Base-by-base conservation (phyloP, 2,113 vertebrate species). In the Aptenodytes forsteri region DNA sequence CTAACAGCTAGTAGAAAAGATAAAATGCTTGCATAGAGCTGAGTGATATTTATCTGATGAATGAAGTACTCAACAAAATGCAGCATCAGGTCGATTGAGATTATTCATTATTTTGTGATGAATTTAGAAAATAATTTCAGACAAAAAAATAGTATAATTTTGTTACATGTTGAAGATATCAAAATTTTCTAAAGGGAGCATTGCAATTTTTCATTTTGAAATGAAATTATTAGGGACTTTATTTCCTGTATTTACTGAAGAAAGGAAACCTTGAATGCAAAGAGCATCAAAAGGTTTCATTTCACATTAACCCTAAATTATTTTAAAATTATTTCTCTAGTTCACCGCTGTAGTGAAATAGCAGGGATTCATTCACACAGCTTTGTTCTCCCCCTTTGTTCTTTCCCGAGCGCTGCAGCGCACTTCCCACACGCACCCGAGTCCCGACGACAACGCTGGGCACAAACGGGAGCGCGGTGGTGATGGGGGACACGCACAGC, bases 371-470 rank as follows among this genome's bases (percentile, higher is more conserved):
- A 20, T 9, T 20, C 36, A 10, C 44, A 5, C 16, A 4, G 30
- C 34, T 25, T 29, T 69, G 32, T 38, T 58, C 73, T 72, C 50
- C 52, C 50, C 12, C 77, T 72, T 66, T 54, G 44, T 34, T 50
- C 52, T 20, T 58, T 10, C 36, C 56, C 12, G 21, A 64, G 78
- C 52, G 27, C 36, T 13, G 49, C 59, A 22, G 44, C 5, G 1
- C 9, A 7, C 13, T 30, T 26, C 77, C 66, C 8, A 1, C 17
- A 2, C 0, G 2, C 34, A 5, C 50, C 46, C 14, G 3, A 8
- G 29, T 16, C 42, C 77, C 3, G 3, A 11, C 1, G 4, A 29
- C 30, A 36, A 30, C 8, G 18, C 36, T 4, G 8, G 52, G 65
- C 65, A 21, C 16, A 6, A 47, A 10, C 16, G 1, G 10, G 29